A percentile compares a stretch with the other conserved stretches of the same genome.
Conservation (phyloP, 2,797 vertebrate genomes). For the Podarcis siculus region DNA sequence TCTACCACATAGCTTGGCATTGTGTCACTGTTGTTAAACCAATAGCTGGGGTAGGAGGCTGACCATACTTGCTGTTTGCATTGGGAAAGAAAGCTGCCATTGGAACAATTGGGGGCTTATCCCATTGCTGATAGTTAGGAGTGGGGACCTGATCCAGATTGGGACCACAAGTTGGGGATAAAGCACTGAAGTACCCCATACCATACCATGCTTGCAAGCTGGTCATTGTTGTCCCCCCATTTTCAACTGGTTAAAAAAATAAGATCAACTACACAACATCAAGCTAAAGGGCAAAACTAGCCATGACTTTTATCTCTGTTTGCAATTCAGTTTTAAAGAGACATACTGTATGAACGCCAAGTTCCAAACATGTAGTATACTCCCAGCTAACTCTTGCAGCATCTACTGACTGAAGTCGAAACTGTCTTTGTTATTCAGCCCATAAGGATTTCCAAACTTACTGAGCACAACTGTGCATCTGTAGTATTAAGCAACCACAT, state of each 20-base stretch:
- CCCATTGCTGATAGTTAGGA: no score
- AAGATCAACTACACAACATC: no score
- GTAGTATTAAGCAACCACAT: neutral
- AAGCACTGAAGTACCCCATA: neutral
- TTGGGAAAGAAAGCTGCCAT: neutral
- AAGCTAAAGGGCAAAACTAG: no score
- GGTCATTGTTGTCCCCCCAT: no score
- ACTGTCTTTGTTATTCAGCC: neutral
- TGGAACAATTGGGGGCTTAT: neutral
- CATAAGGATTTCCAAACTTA: neutral
- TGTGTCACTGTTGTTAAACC: neutral
- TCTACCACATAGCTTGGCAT: neutral
- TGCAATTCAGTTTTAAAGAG: neutral
- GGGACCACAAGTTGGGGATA: neutral
- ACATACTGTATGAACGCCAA: neutral
- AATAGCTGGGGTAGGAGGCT: neutral
- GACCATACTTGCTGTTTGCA: neutral
- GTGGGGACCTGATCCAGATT: neutral
- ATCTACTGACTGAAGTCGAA: fast-evolving
- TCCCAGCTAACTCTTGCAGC: neutral
- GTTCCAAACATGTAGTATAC: neutral
- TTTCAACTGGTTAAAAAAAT: no score
- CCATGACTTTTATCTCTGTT: neutral
- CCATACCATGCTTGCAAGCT: neutral
- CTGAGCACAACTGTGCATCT: neutral